Base-by-base conservation (phyloP, 2,113 vertebrate species). In the Charadrius vociferus region DNA sequence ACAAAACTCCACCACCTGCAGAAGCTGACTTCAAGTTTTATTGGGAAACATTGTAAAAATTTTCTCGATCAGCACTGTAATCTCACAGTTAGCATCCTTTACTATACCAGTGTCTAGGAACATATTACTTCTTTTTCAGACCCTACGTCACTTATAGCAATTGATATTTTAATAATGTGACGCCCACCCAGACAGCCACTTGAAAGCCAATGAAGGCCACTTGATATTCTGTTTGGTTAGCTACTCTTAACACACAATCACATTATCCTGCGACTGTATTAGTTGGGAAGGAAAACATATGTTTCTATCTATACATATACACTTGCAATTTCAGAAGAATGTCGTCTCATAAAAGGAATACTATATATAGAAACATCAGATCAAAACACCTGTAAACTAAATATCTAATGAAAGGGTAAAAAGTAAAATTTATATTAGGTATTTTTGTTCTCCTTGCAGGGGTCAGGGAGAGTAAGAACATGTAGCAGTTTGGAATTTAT, bases 391-490 rank as follows among this genome's bases (percentile, higher is more conserved):
- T 73, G 23, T 68, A 74, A 74, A 52, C 39, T 34, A 70, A 66
- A 7, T 24, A 80, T 12, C 39, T 55, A 8, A 49, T 19, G 21
- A 30, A 84, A 70, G 8, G 2, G 32, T 34, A 43, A 62, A 82
- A 73, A 34, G 6, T 10, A 32, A n/a, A 30, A 61, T 14, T 37
- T 63, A 0, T 36, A 41, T 19, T 37, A 39, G 0, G 0, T 8
- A 5, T 32, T 50, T 27, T 19, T 81, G 12, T 17, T 59, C 6
- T 62, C 13, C 2, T 58, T 41, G 32, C n/a, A 85, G 9, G 4
- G 4, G 9, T 58, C 10, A 7, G 6, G 10, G 6, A 59, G 11
- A 71, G 9, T 6, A 62, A 50, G 17, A 85, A 50, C 3, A 53
- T 4, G 6, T 0, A 29, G 22, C 5, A 34, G 45, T 37, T 53